These are phyloP conservation scores for Geopemphigus sp. DNA, from an alignment of 1,140 invertebrate species.

Conservation along the genomic window DNA sequence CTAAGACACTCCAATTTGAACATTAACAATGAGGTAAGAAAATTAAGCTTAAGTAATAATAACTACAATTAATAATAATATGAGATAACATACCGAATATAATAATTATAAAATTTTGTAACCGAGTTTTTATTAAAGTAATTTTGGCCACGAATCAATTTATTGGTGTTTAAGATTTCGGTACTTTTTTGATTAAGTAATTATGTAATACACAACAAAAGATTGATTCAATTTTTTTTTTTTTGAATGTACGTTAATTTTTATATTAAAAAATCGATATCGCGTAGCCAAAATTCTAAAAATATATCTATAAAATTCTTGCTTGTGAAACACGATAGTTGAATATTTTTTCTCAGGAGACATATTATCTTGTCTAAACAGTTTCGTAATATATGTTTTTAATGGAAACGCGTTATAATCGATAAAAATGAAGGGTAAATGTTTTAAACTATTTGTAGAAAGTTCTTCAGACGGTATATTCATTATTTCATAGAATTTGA, in stretches of 20 bases:
- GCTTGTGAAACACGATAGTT: conserved; percentile 36
- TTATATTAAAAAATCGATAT: conserved; percentile 36
- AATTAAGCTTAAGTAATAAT: no score
- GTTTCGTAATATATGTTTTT: conserved; percentile 29
- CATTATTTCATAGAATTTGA: conserved; percentile 51
- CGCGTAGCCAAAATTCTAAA: conserved; percentile 26
- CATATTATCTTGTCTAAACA: conserved; percentile 12
- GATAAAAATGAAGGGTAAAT: conserved; percentile 47
- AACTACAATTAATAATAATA: no score
- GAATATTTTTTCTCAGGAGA: conserved; percentile 28
- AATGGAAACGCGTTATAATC: conserved; percentile 35
- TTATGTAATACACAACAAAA: conserved; percentile 54
- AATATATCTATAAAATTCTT: conserved; percentile 3
- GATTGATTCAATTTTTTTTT: conserved; percentile 54
- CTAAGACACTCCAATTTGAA: no score
- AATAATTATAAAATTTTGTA: no score
- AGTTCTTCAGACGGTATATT: conserved; percentile 54
- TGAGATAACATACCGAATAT: no score
- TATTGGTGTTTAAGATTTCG: conserved; percentile 12
- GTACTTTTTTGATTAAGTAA: conserved; percentile 49
- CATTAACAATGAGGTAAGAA: no score
- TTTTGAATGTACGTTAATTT: conserved; percentile 48
- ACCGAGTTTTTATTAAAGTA: no score
- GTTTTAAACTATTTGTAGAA: conserved; percentile 52
- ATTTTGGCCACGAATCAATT: no score